A percentile compares a stretch with the other conserved stretches of the same genome.
Conservation (phyloP, 2,113 vertebrate genomes). For the Edolisoma coerulescens region DNA sequence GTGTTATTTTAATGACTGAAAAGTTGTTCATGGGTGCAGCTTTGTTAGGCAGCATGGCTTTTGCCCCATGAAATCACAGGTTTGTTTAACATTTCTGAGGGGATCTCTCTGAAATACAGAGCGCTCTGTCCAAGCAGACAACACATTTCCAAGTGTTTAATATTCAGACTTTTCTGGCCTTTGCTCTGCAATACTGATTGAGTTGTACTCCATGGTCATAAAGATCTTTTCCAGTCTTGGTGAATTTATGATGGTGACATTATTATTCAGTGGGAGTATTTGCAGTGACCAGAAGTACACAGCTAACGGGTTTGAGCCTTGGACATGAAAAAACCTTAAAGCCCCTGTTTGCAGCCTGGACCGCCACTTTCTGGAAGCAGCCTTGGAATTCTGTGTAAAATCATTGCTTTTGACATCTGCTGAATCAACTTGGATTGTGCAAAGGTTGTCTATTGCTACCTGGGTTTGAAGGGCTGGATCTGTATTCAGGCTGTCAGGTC, state of each 20-base stretch:
- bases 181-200: not conserved
- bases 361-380: not conserved
- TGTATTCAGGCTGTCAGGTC: not conserved
- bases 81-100: not conserved
- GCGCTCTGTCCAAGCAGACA: not conserved
- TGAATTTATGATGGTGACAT: not conserved
- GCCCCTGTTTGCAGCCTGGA: not conserved
- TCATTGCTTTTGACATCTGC: not conserved
- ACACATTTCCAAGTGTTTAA: not conserved
- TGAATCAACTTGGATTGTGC: not conserved
- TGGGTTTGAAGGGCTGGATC: not conserved
- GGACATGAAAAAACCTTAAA: not conserved
- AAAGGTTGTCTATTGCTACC: not conserved
- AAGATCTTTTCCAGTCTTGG: not conserved
- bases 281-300: not conserved
- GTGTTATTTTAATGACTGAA: not conserved
- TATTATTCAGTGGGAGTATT: not conserved
- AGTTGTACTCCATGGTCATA: not conserved
- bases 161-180: not conserved
- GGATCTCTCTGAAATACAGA: not conserved
- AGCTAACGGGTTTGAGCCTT: not conserved
- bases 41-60: not conserved
- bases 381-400: not conserved
- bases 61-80: not conserved
- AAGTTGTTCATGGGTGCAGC: not conserved